Base-by-base conservation (phyloP, 1,140 invertebrate genomes). In the Cataglyphis hispanica region DNA sequence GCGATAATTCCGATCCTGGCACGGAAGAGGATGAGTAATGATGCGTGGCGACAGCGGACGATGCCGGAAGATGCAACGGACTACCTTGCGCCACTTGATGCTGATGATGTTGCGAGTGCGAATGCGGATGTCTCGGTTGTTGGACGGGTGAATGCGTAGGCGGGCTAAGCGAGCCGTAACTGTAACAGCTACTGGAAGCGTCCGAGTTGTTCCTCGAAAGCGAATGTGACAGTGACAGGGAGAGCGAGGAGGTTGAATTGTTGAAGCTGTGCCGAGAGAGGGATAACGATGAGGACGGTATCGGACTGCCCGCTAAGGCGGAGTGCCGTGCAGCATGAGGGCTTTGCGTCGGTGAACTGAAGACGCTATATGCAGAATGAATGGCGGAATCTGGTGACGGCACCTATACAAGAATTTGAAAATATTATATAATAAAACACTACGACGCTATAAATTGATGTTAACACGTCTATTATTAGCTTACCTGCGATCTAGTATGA, bases 121-220 rank as follows among this genome's bases (percentile, higher is more conserved):
- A 90, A 60, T 95, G 91, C 31, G 90, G 81, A 85, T 93, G 94
- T 27, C 95, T 92, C 64, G 95, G 87, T 86, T 95, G 95, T 94
- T 98, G 97, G 43, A 98, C 97, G 13, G 98, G 98, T 43, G 98
- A 98, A 91, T 98, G 98, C 5, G 97, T 98, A 10, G 98, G 98
- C 11, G 97, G 97, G 91, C 97, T 97, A 83, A 97, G 88, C 22
- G 94, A 97, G 86, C 97, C 97, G 93, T 97, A 97, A 60, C 97
- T 98, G 95, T 98, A 98, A 91, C 97, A 98, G 85, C 96, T 97
- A 91, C 98, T 97, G 61, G 98, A 98, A 1, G 98, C 98, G 91
- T 98, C 98, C 76, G 98, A 98, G 94, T 98, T 98, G 94, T 98
- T 98, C 40, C 98, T 96, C 27, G 97, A 98, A 87, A 98, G 94